Base-by-base conservation (phyloP, 1,140 invertebrate species). In the Bicyclus anynana region DNA sequence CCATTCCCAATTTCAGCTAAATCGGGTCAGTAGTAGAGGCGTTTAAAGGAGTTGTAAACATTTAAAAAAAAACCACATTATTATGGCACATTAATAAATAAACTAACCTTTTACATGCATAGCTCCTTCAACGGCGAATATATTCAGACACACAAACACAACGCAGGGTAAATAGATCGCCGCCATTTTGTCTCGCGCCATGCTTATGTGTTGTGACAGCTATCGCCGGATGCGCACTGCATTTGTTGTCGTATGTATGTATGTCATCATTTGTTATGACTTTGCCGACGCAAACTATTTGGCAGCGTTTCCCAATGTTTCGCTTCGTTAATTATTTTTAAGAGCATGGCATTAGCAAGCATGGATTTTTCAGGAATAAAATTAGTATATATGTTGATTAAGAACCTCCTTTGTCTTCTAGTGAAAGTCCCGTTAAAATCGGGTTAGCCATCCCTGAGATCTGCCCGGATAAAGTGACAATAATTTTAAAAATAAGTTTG, bases 251-350 rank as follows among this genome's bases (percentile, higher is more conserved):
- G 18, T 18, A 12, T 33, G 29, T 33, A 33, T 33, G 35, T 53
- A 20, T 64, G 61, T 57, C 53, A 56, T 14, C 14, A 40, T 61
- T 63, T 78, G 73, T 78, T 78, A 68, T 74, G 73, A 69, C 69
- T 76, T 60, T 52, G 59, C 48, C 69, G 67, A 40, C 37, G 37
- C 4, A 69, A 57, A 61, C 53, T 60, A 49, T 52, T 49, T 23
- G n/a, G 14, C 27, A 51, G 54, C 5, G 67, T 14, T 66, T 65
- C 65, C 69, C 75, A 78, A 74, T 62, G 27, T 72, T 29, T 51
- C n/a, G 13, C 38, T 40, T 40, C 5, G 9, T 40, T 40, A 14
- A 40, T 40, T 40, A 6, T 4, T 40, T 1, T 5, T 13, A n/a
- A 37, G 10, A 10, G 10, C 13, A n/a, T n/a, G n/a, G n/a, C n/a